Evolutionary conservation across 1,140 invertebrate genomes (phyloP).

Genomic region (Pseudomyrmex flavicornis): DNA sequence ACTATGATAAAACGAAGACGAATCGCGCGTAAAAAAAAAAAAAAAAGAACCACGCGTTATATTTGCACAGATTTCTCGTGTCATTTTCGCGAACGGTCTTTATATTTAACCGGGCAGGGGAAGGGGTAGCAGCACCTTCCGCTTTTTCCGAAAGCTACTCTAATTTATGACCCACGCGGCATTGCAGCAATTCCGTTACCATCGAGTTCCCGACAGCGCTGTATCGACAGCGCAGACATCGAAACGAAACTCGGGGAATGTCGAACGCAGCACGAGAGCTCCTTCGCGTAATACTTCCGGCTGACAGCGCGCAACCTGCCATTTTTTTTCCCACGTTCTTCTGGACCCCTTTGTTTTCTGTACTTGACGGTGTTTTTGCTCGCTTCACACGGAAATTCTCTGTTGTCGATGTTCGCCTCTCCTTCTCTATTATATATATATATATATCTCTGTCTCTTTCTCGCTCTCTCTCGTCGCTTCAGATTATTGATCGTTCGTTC

Average conservation of each 20-base stretch:
- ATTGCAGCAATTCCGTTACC: constrained; percentile 57
- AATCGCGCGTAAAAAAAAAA: too few species aligned
- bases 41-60: too few species aligned
- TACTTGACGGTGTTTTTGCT: constrained; percentile 66
- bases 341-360: constrained; percentile 51
- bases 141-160: constrained; percentile 22
- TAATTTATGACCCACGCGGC: constrained; percentile 54
- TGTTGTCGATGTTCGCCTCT: constrained; percentile 22
- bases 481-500: constrained; percentile 75
- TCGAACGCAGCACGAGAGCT: constrained; percentile 50
- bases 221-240: constrained; percentile 51
- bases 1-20: too few species aligned
- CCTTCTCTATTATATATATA: background rate
- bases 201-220: constrained; percentile 44
- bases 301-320: constrained; percentile 46
- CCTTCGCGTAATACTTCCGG: constrained; percentile 59
- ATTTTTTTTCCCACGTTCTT: constrained; percentile 49
- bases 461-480: constrained; percentile 45
- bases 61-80: background rate
- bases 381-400: constrained; percentile 57
- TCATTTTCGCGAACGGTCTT: constrained; percentile 8
- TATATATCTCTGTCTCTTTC: too few species aligned
- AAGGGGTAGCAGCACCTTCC: background rate
- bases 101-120: too few species aligned
- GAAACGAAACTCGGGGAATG: constrained; percentile 47